Conservation (phyloP, 2,113 vertebrate genomes). For the Campylomormyrus numenius region DNA sequence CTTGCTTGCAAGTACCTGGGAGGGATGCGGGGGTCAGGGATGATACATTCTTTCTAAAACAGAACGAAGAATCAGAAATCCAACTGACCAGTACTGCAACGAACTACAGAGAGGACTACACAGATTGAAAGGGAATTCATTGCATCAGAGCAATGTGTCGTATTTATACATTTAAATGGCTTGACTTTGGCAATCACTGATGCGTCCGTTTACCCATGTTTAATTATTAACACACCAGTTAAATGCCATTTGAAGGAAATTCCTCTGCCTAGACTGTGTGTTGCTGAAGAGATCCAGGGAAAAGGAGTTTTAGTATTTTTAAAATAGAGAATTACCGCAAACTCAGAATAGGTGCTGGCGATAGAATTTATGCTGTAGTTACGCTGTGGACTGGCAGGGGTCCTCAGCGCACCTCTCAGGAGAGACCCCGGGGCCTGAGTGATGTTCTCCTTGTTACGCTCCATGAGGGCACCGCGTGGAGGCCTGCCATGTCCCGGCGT, state of each 20-base stretch:
- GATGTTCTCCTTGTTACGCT: constrained; percentile 82
- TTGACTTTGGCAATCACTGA: background rate
- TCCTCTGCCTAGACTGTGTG: constrained; percentile 46
- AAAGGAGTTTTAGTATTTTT: constrained; percentile 26
- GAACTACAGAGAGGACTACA: background rate
- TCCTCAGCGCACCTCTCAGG: constrained; percentile 67
- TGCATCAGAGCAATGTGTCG: background rate
- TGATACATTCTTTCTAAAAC: constrained; percentile 49
- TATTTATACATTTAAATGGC: background rate
- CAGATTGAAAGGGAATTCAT: background rate
- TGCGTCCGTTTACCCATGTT: background rate
- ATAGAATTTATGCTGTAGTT: constrained; percentile 78
- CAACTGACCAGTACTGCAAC: background rate
- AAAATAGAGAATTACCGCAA: constrained; percentile 83
- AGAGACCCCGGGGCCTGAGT: constrained; percentile 61
- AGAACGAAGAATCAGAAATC: constrained; percentile 31
- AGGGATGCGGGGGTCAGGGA: constrained; percentile 39
- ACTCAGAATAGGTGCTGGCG: constrained; percentile 88
- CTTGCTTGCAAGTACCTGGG: constrained; percentile 35
- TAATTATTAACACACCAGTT: background rate
- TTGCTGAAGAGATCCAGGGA: constrained; percentile 40
- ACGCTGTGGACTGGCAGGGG: constrained; percentile 66
- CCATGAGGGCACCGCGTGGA: constrained; percentile 42
- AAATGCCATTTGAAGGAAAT: background rate
- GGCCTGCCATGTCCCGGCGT: constrained; percentile 55